Evolutionary conservation across 2,797 vertebrate genomes (phyloP), one percentile per base, ranked within the genome.

Genomic region (Lithobates sylvaticus): DNA sequence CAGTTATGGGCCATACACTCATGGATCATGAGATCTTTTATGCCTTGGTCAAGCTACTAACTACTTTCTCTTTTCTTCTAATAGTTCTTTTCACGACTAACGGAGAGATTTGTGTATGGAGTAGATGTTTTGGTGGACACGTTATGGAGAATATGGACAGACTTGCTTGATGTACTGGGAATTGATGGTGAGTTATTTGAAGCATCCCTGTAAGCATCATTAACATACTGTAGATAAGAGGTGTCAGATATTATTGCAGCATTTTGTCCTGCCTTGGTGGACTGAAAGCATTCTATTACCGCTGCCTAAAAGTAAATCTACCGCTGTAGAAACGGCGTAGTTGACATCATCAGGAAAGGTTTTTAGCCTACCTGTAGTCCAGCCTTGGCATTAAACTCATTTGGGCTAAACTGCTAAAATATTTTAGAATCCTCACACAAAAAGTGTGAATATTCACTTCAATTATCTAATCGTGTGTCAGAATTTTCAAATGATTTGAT

Each of bases 101-200:
- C 97, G 0, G 98, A 99, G 92, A 94, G 96, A 69, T 99, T 99
- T 87, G 98, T 99, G 83, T 93, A 97, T 91, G 96, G 97, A 9
- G 97, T 99, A 87, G 98, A 99, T 88, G 91, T 95, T 42, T 96
- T 99, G 70, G 89, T 99, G 86, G 97, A 99, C 87, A 95, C 96
- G 0, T 88, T 99, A 86, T 99, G 97, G 97, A 98, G 97, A 91
- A 94, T 98, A 81, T 99, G 98, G 97, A 95, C 95, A 0, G 98
- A 99, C 89, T 90, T 99, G 75, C 92, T 99, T 91, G 97, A 99
- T 86, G 96, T 98, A 79, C 95, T 99, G 91, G 98, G 98, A 85
- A 97, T 99, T 44, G 98, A 99, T 82, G 96, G 98, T 99, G 90
- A 96, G 98, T 44, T 81, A 79, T 58, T 69, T 69, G 27, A 54